phyloP scores from a whole-genome alignment of 2,113 vertebrate species.

The Oriolus oriolus region DNA sequence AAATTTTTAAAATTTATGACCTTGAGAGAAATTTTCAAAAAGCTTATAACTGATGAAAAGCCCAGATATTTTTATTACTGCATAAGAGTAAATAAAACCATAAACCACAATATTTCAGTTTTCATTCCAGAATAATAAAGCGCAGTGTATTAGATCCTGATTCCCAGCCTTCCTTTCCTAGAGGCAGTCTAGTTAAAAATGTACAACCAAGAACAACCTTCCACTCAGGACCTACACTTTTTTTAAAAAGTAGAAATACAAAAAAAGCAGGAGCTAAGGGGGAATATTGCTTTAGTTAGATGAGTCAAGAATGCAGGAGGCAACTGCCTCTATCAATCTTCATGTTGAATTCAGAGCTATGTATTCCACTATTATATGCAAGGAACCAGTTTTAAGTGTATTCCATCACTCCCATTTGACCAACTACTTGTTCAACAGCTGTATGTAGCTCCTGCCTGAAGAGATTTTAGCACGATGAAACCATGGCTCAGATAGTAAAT shows the following conservation, averaged over 20 bases:
- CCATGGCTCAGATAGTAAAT: accelerated
- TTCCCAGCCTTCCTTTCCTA: neutral
- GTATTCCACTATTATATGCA: neutral
- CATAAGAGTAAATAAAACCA: neutral
- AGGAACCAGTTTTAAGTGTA: neutral
- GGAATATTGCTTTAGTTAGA: neutral
- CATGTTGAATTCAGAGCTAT: neutral
- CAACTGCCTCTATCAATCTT: neutral
- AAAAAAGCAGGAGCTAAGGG: neutral
- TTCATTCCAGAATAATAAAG: neutral
- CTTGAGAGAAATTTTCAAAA: neutral
- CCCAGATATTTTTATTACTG: neutral
- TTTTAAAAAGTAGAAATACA: neutral
- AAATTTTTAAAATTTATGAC: neutral
- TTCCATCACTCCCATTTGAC: neutral
- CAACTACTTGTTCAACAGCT: neutral
- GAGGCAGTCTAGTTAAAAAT: neutral
- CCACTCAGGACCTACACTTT: neutral
- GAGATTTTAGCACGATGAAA: neutral
- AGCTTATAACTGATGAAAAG: neutral
- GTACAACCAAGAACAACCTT: neutral
- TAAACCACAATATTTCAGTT: neutral
- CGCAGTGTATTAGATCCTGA: neutral
- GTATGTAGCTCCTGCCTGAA: neutral
- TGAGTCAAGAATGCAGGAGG: neutral